Evolutionary conservation across 2,797 vertebrate genomes (phyloP).

Genomic region (Vireo griseus): DNA sequence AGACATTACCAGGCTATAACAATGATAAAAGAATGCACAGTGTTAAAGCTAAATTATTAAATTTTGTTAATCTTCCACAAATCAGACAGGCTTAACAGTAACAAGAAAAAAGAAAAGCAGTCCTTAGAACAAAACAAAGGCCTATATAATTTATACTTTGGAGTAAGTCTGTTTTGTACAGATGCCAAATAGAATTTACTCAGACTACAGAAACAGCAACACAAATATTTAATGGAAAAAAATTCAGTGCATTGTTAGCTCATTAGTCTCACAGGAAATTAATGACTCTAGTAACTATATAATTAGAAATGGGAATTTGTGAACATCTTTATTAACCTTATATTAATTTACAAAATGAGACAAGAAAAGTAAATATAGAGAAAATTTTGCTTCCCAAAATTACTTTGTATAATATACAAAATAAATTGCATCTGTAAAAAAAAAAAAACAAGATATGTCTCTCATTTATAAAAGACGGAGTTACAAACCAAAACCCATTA

Average conservation of each 20-base stretch:
- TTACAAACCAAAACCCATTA: background rate
- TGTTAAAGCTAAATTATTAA: background rate
- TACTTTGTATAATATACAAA: slow-evolving; percentile 3
- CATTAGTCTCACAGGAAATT: slow-evolving; percentile 65
- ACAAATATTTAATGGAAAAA: slow-evolving; percentile 56
- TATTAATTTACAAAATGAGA: slow-evolving; percentile 70
- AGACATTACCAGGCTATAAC: background rate
- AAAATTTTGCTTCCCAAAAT: slow-evolving; percentile 41
- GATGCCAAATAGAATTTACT: slow-evolving; percentile 39
- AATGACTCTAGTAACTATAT: slow-evolving; percentile 62
- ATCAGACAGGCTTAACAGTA: background rate
- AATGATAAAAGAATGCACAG: background rate
- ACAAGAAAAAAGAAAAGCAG: background rate
- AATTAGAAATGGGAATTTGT: slow-evolving; percentile 74
- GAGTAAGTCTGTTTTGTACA: background rate
- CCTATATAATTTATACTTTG: background rate
- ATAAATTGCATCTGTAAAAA: background rate
- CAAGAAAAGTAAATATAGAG: slow-evolving; percentile 34
- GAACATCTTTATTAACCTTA: slow-evolving; percentile 70
- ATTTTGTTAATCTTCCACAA: background rate
- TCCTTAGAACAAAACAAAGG: background rate
- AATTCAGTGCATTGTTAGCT: slow-evolving; percentile 32
- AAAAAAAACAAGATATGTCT: background rate
- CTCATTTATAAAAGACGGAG: background rate
- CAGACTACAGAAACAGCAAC: slow-evolving; percentile 20